These are phyloP conservation scores for Synanthedon myopaeformis DNA, from an alignment of 2,888 invertebrate species.

Conservation along the genomic window DNA sequence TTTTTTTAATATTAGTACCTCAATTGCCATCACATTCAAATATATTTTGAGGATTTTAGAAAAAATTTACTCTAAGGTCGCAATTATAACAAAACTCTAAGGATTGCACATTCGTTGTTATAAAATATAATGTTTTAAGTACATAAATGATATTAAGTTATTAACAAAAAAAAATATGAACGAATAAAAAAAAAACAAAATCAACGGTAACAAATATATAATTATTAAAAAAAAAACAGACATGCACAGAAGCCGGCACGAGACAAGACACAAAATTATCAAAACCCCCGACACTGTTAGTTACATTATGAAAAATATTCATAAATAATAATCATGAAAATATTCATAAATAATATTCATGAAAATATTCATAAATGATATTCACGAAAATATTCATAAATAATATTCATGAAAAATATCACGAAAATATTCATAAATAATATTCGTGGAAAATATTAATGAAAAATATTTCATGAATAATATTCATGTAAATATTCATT, in stretches of 20 bases:
- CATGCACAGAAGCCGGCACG: constrained; percentile 55
- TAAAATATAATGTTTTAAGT: too few relatives aligned
- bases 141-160: too few relatives aligned
- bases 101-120: too few relatives aligned
- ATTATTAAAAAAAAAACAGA: constrained; percentile 20
- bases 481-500: constrained; percentile 1
- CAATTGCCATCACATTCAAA: too few relatives aligned
- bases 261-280: constrained; percentile 13
- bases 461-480: not conserved
- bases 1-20: too few relatives aligned
- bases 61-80: too few relatives aligned
- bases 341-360: not conserved
- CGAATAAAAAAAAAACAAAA: too few relatives aligned
- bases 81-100: too few relatives aligned
- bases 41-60: too few relatives aligned
- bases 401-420: not conserved
- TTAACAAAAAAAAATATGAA: too few relatives aligned
- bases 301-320: not conserved
- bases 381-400: not conserved
- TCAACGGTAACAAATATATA: not conserved
- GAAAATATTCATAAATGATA: not conserved
- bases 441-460: not conserved
- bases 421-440: not conserved
- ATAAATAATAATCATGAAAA: too few relatives aligned
- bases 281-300: constrained; percentile 23